These are phyloP conservation scores for Abramis brama DNA, from an alignment of 2,113 vertebrate genomes.

Conservation along the genomic window DNA sequence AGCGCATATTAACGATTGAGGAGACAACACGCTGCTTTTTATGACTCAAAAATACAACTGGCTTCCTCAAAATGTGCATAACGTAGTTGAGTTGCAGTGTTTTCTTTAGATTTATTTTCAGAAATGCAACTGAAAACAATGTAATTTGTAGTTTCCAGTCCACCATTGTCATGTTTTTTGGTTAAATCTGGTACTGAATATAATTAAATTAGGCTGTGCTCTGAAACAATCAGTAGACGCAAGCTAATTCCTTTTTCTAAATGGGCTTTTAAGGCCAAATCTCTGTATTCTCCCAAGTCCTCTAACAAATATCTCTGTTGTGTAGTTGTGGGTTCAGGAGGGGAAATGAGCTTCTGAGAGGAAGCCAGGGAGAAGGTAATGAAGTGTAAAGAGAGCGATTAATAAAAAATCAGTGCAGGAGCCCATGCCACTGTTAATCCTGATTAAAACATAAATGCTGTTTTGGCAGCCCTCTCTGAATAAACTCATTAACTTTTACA, in stretches of 20 bases:
- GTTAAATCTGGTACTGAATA: not conserved
- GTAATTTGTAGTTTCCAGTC: not conserved
- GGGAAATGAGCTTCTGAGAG: constrained; percentile 17
- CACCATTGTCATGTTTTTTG: not conserved
- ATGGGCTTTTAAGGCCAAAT: constrained; percentile 49
- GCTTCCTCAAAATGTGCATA: not conserved
- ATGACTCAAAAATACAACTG: not conserved
- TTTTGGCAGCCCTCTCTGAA: constrained; percentile 77
- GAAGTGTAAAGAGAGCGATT: constrained; percentile 63
- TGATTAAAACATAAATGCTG: constrained; percentile 80
- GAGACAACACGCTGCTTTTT: too few relatives aligned
- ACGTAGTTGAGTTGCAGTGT: not conserved
- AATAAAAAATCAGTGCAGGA: constrained; percentile 67
- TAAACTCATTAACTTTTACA: constrained; percentile 81
- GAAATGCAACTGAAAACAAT: not conserved
- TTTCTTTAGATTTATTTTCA: not conserved
- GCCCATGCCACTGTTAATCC: constrained; percentile 73
- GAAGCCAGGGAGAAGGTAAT: constrained; percentile 50
- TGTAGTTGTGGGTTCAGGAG: constrained; percentile 11
- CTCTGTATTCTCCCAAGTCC: constrained; percentile 29
- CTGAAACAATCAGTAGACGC: constrained; percentile 6
- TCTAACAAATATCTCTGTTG: constrained; percentile 31
- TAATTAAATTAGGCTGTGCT: constrained; percentile 1
- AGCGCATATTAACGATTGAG: too few relatives aligned
- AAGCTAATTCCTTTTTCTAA: constrained; percentile 17